These are phyloP conservation scores for Megamerina dolium DNA, from an alignment of 2,888 invertebrate species.

Conservation along the genomic window DNA sequence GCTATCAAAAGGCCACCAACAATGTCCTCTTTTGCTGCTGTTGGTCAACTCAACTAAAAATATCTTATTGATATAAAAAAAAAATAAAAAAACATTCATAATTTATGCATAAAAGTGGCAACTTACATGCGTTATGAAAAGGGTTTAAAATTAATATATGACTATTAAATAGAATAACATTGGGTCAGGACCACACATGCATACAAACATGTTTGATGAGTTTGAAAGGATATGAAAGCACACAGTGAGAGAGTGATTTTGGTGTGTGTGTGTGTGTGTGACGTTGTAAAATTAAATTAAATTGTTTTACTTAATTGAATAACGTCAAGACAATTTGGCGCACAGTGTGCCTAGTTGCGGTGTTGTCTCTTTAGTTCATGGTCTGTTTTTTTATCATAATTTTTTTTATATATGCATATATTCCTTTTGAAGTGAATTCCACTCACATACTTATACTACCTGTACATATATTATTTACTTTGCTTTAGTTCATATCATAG, in stretches of 20 bases:
- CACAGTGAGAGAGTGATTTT: background rate
- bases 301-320: conserved; percentile 45
- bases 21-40: too few relatives aligned
- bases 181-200: conserved; percentile 14
- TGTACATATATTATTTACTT: too few relatives aligned
- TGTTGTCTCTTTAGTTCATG: background rate
- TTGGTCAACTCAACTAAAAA: too few relatives aligned
- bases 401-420: too few relatives aligned
- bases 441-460: too few relatives aligned
- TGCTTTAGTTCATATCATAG: too few relatives aligned
- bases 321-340: conserved; percentile 24
- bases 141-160: too few relatives aligned
- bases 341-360: conserved; percentile 1
- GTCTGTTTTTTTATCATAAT: conserved; percentile 3
- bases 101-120: conserved; percentile 41
- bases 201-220: background rate
- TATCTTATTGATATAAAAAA: too few relatives aligned
- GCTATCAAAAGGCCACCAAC: conserved; percentile 7
- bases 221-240: background rate
- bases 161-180: too few relatives aligned
- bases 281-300: conserved; percentile 39
- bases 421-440: too few relatives aligned
- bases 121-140: too few relatives aligned
- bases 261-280: background rate
- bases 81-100: too few relatives aligned